Evolutionary conservation across 2,888 invertebrate species (phyloP).

Genomic region (Patella caerulea): DNA sequence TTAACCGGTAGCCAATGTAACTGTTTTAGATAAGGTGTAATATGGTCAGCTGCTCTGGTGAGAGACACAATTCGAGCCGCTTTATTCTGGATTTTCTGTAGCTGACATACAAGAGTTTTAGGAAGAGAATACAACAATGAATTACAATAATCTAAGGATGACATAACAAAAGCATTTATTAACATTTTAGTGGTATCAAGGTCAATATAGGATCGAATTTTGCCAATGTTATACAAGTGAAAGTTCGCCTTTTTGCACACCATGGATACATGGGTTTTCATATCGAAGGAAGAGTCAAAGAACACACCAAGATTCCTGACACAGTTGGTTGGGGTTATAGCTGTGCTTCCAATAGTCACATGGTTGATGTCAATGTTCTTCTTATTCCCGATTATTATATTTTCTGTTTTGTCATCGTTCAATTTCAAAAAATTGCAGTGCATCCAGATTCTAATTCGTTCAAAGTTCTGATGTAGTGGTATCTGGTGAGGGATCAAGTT

Average conservation of each 20-base stretch:
- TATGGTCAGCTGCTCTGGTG: background rate
- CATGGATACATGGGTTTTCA: background rate
- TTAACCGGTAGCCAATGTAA: constrained; percentile 17
- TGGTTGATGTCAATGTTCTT: background rate
- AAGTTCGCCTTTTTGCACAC: background rate
- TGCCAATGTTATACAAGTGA: constrained; percentile 14
- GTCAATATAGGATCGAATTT: background rate
- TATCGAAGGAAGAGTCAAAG: constrained; percentile 3
- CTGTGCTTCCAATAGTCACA: background rate
- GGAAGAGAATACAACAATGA: background rate
- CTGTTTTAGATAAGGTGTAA: constrained; percentile 8
- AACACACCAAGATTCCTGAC: constrained; percentile 6
- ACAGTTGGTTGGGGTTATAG: background rate
- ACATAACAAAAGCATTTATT: background rate
- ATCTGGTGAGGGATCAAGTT: no score
- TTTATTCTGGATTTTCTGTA: constrained; percentile 18
- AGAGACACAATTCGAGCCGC: constrained; percentile 18
- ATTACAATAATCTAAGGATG: constrained; percentile 7
- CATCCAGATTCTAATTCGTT: no score
- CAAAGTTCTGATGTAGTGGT: no score
- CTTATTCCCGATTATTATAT: background rate
- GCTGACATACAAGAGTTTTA: background rate
- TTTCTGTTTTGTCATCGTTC: background rate
- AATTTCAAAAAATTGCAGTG: background rate
- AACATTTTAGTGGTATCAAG: constrained; percentile 1